Base-by-base conservation (phyloP, 2,888 invertebrate species). In the Iphiclides podalirius region DNA sequence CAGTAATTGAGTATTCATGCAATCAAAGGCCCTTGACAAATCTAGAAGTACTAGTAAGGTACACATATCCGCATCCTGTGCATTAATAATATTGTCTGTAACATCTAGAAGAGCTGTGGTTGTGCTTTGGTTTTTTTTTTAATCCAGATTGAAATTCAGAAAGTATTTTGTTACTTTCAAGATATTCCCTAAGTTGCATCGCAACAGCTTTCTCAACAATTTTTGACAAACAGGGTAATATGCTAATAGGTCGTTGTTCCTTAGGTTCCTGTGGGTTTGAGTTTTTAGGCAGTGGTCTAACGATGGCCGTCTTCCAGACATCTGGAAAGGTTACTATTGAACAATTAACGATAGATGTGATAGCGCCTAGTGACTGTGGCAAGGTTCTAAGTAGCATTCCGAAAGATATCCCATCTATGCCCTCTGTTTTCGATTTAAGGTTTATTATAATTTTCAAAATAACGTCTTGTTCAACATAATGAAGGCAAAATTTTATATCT, bases 261-360 rank as follows among this genome's bases (percentile, higher is more conserved):
- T 26, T 26, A 6, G 8, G 8, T 26, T 26, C 26, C 26, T 26
- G 26, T 7, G 26, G 26, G 9, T 42, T n/a, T n/a, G n/a, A n/a
- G n/a, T n/a, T n/a, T n/a, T n/a, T n/a, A n/a, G n/a, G n/a, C n/a
- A n/a, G n/a, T n/a, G n/a, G 54, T 26, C 23, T 44, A 9, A 58
- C 41, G 0, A 52, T 11, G 1, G 55, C 54, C 12, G 28, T 43
- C 13, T 50, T 49, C 54, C 52, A 52, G 1, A 17, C 6, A 11
- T 47, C 44, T 2, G 54, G 52, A 39, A 49, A 55, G n/a, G 28
- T 45, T 4, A 26, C 12, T 7, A 47, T 44, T 1, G 54, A 54
- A 7, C 9, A 37, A 26, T 54, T 52, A 4, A 50, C 28, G 26
- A 52, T 43, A 28, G 1, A 4, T 1, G 52, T 52, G 4, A 54